phyloP scores from a whole-genome alignment of 2,797 vertebrate genomes.

The Protosalanx chinensis region DNA sequence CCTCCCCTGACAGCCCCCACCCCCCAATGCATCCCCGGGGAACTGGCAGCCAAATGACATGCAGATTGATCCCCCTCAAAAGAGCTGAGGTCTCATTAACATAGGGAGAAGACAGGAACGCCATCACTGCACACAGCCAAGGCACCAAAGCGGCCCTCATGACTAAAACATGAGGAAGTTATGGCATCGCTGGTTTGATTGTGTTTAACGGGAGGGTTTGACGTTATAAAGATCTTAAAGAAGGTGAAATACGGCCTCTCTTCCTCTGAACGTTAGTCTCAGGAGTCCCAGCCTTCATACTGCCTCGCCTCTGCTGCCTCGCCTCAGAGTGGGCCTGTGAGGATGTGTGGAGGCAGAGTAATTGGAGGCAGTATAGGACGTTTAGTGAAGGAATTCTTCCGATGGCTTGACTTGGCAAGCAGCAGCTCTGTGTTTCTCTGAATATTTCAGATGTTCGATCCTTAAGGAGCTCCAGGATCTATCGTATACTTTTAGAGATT shows the following conservation, averaged over 20 bases:
- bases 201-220: constrained; percentile 53
- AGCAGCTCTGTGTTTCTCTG: too few relatives aligned
- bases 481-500: too few relatives aligned
- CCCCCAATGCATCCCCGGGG: constrained; percentile 15
- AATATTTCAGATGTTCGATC: too few relatives aligned
- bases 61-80: constrained; percentile 54
- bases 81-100: constrained; percentile 61
- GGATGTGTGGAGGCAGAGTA: background rate
- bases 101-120: constrained; percentile 59
- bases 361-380: background rate
- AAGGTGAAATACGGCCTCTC: constrained; percentile 7
- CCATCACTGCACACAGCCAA: constrained; percentile 59
- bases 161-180: constrained; percentile 64
- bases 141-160: constrained; percentile 60
- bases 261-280: constrained; percentile 18
- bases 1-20: constrained; percentile 21
- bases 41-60: constrained; percentile 59
- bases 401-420: too few relatives aligned
- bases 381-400: too few relatives aligned
- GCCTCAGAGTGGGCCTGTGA: background rate
- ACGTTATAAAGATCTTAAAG: constrained; percentile 41
- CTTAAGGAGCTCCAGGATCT: too few relatives aligned
- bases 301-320: too few relatives aligned
- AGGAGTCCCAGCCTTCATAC: background rate
- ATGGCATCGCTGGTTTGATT: constrained; percentile 57